phyloP scores from a whole-genome alignment of 2,113 vertebrate genomes.

The Hylia prasina region DNA sequence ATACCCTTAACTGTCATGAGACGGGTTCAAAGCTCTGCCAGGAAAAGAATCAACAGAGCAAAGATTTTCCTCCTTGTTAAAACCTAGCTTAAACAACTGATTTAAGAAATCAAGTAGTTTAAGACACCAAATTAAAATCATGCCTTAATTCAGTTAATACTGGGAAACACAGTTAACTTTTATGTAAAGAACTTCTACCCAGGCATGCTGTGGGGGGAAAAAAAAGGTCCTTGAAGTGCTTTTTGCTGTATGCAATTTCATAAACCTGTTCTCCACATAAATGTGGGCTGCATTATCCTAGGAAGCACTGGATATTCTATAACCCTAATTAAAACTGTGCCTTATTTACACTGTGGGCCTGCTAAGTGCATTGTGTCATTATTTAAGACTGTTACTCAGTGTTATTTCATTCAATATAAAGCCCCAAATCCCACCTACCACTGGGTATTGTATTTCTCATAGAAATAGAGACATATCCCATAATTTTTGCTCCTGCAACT shows the following conservation, averaged over 20 bases:
- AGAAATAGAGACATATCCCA: neutral
- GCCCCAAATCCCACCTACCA: neutral
- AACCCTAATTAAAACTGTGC: neutral
- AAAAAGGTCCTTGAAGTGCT: neutral
- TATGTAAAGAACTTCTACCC: neutral
- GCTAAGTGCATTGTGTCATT: neutral
- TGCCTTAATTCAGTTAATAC: neutral
- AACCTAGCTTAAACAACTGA: neutral
- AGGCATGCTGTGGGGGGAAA: fast-evolving
- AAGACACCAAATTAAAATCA: neutral
- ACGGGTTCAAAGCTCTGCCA: neutral
- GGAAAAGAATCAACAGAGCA: neutral
- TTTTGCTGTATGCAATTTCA: neutral
- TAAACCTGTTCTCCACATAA: neutral
- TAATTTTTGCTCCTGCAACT: neutral
- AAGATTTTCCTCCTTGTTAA: neutral
- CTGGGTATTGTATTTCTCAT: neutral
- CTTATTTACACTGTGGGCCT: neutral
- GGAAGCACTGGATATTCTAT: neutral
- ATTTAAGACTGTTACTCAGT: neutral
- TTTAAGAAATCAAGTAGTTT: neutral
- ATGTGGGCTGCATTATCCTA: neutral
- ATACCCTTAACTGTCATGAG: neutral
- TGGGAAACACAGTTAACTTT: neutral
- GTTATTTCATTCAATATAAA: neutral